These are phyloP conservation scores for Mugil cephalus DNA, from an alignment of 2,113 vertebrate genomes.

Conservation along the genomic window DNA sequence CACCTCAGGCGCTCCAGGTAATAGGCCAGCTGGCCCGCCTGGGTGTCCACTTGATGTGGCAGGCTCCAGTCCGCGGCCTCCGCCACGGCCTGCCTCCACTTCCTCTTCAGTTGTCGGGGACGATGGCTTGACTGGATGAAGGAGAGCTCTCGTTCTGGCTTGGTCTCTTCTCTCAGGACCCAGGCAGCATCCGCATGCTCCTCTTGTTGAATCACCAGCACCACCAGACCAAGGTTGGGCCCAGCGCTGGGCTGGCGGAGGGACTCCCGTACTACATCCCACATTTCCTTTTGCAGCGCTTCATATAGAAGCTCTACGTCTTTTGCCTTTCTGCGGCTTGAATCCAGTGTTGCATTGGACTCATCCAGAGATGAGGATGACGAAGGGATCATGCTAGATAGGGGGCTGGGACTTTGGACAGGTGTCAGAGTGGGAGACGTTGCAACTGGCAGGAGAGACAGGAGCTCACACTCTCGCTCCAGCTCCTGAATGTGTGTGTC, in stretches of 20 bases:
- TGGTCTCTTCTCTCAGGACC: slow-evolving; percentile 69
- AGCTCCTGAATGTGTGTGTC: slow-evolving; percentile 92
- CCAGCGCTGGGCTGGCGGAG: slow-evolving; percentile 83
- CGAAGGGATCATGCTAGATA: slow-evolving; percentile 33
- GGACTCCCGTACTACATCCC: slow-evolving; percentile 89
- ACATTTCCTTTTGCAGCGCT: slow-evolving; percentile 90
- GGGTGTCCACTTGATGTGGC: slow-evolving; percentile 81
- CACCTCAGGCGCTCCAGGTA: slow-evolving; percentile 86
- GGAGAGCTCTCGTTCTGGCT: slow-evolving; percentile 33
- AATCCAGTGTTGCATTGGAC: slow-evolving; percentile 71
- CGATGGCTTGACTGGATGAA: slow-evolving; percentile 70
- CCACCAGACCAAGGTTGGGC: slow-evolving; percentile 86
- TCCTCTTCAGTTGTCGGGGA: slow-evolving; percentile 80
- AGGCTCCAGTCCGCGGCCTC: slow-evolving; percentile 86
- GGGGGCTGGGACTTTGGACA: slow-evolving; percentile 29
- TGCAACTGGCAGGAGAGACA: slow-evolving; percentile 68
- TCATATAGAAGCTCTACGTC: slow-evolving; percentile 92
- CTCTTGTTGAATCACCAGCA: slow-evolving; percentile 90
- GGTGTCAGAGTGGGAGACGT: slow-evolving; percentile 55
- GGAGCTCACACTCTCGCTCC: slow-evolving; percentile 87
- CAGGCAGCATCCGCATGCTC: slow-evolving; percentile 85
- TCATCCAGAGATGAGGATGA: slow-evolving; percentile 58
- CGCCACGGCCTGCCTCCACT: slow-evolving; percentile 87
- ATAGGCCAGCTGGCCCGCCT: slow-evolving; percentile 74
- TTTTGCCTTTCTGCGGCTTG: slow-evolving; percentile 85